These are phyloP conservation scores for Planiliza haematocheilus DNA, from an alignment of 2,113 vertebrate species.

Conservation along the genomic window DNA sequence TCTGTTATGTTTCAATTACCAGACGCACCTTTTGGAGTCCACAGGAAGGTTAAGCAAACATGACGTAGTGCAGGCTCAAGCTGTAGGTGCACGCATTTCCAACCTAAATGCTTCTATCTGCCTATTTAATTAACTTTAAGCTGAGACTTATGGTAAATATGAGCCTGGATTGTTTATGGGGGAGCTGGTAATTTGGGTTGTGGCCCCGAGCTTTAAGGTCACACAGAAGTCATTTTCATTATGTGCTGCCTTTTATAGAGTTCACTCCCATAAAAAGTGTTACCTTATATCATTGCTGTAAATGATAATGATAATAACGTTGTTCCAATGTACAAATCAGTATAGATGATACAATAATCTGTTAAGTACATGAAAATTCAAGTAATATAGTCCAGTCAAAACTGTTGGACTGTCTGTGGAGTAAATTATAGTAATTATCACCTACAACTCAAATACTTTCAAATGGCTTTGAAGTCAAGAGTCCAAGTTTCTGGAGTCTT, in stretches of 20 bases:
- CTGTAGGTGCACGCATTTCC: conserved; percentile 64
- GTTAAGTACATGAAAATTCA: too few relatives aligned
- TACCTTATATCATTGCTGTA: conserved; percentile 47
- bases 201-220: conserved; percentile 63
- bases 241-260: conserved; percentile 37
- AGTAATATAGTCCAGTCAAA: too few relatives aligned
- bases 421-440: too few relatives aligned
- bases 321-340: not conserved
- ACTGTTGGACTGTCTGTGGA: too few relatives aligned
- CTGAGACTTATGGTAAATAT: conserved; percentile 66
- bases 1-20: conserved; percentile 85
- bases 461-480: too few relatives aligned
- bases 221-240: conserved; percentile 55
- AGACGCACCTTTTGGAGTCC: conserved; percentile 81
- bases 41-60: conserved; percentile 85
- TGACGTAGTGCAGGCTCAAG: conserved; percentile 63
- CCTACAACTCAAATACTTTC: too few relatives aligned
- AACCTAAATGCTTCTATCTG: conserved; percentile 69
- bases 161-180: conserved; percentile 60
- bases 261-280: conserved; percentile 29
- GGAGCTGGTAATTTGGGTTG: conserved; percentile 53
- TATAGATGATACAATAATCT: too few relatives aligned
- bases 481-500: conserved; percentile 9
- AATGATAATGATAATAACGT: too few relatives aligned
- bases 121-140: conserved; percentile 78